phyloP scores from a whole-genome alignment of 92 coral and sea anemone genomes.

The Hydrozoanthus gracilis region DNA sequence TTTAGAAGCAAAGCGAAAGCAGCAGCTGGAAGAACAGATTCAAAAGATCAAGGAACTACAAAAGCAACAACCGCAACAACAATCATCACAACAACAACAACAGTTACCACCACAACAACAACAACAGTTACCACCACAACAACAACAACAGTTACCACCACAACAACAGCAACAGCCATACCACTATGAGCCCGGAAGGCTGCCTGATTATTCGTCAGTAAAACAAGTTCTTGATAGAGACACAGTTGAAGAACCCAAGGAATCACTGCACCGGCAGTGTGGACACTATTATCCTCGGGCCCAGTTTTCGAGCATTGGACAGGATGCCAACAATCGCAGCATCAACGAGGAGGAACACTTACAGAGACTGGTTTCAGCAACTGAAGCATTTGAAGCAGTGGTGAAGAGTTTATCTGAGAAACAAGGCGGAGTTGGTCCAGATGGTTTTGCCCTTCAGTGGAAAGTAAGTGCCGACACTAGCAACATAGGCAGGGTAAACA shows the following conservation, averaged over 20 bases:
- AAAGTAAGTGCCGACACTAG: constrained; percentile 63
- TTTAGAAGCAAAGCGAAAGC: constrained; percentile 63
- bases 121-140: neutral
- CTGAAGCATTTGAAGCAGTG: constrained; percentile 79
- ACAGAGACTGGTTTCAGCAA: constrained; percentile 69
- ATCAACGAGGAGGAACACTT: constrained; percentile 75
- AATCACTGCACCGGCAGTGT: constrained; percentile 79
- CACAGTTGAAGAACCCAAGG: constrained; percentile 52
- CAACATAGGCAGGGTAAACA: neutral
- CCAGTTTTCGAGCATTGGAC: constrained; percentile 68
- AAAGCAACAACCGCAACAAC: constrained; percentile 62
- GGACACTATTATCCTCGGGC: constrained; percentile 81
- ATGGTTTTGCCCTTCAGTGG: constrained; percentile 84
- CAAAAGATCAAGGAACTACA: constrained; percentile 80
- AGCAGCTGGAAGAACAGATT: constrained; percentile 74
- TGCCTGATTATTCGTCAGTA: constrained; percentile 45
- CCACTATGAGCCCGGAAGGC: constrained; percentile 68
- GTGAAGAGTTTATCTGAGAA: constrained; percentile 76
- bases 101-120: neutral
- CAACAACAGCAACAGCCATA: constrained; percentile 46
- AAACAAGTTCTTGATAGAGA: constrained; percentile 47
- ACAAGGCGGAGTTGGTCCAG: constrained; percentile 65
- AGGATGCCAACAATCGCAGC: constrained; percentile 73
- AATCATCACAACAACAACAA: neutral
- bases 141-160: neutral